These are phyloP conservation scores for Rhagonycha fulva DNA, from an alignment of 2,888 invertebrate genomes.

Conservation along the genomic window DNA sequence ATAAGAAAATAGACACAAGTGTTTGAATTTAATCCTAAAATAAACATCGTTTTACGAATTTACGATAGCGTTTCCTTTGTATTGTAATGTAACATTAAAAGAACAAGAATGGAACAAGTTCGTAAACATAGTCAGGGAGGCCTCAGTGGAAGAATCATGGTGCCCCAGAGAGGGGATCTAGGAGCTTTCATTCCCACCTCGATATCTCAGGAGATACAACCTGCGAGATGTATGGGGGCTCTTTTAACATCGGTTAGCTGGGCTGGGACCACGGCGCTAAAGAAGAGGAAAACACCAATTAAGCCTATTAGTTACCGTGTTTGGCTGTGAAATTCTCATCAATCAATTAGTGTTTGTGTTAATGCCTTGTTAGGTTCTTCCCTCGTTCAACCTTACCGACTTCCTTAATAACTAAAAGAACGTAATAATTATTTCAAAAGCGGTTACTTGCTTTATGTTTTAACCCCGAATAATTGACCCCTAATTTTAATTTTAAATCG, in stretches of 20 bases:
- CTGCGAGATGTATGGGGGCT: constrained; percentile 52
- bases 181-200: constrained; percentile 51
- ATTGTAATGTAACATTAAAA: constrained; percentile 55
- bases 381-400: constrained; percentile 19
- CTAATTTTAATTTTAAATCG: neutral
- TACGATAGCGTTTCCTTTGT: constrained; percentile 50
- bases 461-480: neutral
- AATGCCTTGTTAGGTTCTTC: constrained; percentile 27
- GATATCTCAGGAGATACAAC: constrained; percentile 49
- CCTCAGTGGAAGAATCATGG: constrained; percentile 54
- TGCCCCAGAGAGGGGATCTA: constrained; percentile 53
- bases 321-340: constrained; percentile 35
- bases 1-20: neutral
- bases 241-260: constrained; percentile 54
- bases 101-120: constrained; percentile 54
- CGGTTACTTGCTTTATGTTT: neutral
- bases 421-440: neutral
- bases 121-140: constrained; percentile 52
- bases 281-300: constrained; percentile 48
- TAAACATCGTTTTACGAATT: constrained; percentile 49
- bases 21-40: constrained; percentile 46
- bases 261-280: constrained; percentile 38
- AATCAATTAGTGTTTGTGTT: constrained; percentile 35
- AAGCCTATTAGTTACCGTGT: constrained; percentile 45
- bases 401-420: constrained; percentile 15